Evolutionary conservation across 2,888 invertebrate genomes (phyloP).

Genomic region (Xylota segnis): DNA sequence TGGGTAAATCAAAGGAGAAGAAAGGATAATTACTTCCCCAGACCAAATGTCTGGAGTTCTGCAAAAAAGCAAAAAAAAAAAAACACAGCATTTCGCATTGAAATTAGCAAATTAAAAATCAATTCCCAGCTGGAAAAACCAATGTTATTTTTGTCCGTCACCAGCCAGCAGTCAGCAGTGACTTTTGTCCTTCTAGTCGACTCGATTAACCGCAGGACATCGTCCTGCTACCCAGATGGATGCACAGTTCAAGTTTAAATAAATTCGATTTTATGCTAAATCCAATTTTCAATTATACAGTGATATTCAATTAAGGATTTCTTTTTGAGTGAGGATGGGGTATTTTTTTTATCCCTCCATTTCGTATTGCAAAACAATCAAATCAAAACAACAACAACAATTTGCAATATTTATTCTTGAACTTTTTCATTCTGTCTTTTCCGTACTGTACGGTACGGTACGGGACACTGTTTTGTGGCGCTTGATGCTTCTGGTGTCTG

Average conservation of each 20-base stretch:
- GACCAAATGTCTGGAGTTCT: slow-evolving; percentile 10
- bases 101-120: slow-evolving; percentile 52
- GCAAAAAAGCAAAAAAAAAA: neutral
- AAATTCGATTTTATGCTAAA: slow-evolving; percentile 68
- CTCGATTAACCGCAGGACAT: neutral
- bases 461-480: neutral
- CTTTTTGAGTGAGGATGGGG: slow-evolving; percentile 22
- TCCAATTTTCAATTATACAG: slow-evolving; percentile 66
- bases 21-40: slow-evolving; percentile 43
- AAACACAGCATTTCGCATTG: neutral
- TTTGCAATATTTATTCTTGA: slow-evolving; percentile 56
- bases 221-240: slow-evolving; percentile 10
- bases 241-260: slow-evolving; percentile 48
- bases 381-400: slow-evolving; percentile 30
- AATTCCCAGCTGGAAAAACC: slow-evolving; percentile 9
- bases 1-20: slow-evolving; percentile 10
- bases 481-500: slow-evolving; percentile 16
- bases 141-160: no score
- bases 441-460: neutral
- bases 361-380: slow-evolving; percentile 42
- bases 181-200: slow-evolving; percentile 1
- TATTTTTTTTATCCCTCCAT: neutral
- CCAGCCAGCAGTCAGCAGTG: no score
- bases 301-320: slow-evolving; percentile 60
- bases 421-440: slow-evolving; percentile 15